Conservation (phyloP, 23 tunicate genomes). For the Ascidia mentula region DNA sequence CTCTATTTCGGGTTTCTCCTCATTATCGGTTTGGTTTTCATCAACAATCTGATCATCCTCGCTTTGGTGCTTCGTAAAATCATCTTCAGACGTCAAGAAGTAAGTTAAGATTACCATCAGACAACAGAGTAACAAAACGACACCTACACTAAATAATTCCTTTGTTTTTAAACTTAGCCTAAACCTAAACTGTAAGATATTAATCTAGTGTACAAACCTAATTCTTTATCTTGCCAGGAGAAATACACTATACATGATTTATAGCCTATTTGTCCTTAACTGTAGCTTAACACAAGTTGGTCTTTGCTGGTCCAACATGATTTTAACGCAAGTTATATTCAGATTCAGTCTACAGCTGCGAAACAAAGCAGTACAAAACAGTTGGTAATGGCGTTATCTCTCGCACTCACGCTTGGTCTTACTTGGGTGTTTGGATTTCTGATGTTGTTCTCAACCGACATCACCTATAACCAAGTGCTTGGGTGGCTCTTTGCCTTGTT, state of each 20-base stretch:
- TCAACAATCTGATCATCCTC: conserved; percentile 34
- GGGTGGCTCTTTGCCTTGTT: conserved; percentile 12
- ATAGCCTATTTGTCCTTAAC: too few relatives aligned
- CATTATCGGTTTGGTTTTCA: conserved; percentile 57
- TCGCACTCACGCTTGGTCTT: not conserved
- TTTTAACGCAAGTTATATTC: too few relatives aligned
- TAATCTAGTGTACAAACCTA: too few relatives aligned
- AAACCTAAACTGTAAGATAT: too few relatives aligned
- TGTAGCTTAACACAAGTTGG: too few relatives aligned
- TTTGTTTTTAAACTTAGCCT: too few relatives aligned
- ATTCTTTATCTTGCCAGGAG: too few relatives aligned
- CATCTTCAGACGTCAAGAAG: conserved; percentile 25
- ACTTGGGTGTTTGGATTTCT: conserved; percentile 12
- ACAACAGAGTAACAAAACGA: too few relatives aligned
- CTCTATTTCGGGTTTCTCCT: conserved; percentile 79
- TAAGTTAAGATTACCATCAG: too few relatives aligned
- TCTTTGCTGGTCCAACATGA: too few relatives aligned
- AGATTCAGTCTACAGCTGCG: conserved; percentile 1
- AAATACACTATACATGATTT: too few relatives aligned
- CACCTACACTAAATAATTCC: too few relatives aligned
- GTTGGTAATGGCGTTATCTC: not conserved
- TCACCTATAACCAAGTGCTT: not conserved
- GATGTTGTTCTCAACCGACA: conserved; percentile 2
- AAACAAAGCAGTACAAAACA: not conserved
- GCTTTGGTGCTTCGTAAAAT: conserved; percentile 46